Base-by-base conservation (phyloP, 2,113 vertebrate species). In the Phylloscopus trochilus region DNA sequence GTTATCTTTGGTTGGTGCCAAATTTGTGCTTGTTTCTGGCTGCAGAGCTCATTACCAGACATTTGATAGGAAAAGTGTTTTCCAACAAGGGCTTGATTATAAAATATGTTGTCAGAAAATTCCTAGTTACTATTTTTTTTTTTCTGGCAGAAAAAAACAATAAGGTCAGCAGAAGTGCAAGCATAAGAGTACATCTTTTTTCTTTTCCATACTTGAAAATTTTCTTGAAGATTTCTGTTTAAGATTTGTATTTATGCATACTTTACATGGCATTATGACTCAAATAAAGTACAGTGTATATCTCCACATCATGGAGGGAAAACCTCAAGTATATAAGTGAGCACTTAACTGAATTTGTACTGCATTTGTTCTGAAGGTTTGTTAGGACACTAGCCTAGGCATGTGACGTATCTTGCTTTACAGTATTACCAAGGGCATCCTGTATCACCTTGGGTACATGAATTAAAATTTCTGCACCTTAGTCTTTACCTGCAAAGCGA, bases 51-150 rank as follows among this genome's bases (percentile, higher is more conserved):
- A 47, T 41, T 85, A 59, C 47, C 67, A 87, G 49, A 55, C 67
- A 78, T 91, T 94, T 88, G 62, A 70, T 55, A 62, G 18, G n/a
- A 85, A 37, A 89, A 72, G 16, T 37, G 56, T 91, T 95, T 95
- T 87, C 28, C 68, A 90, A 68, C 46, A 67, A 73, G 18, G 19
- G 8, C 72, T 84, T 88, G 21, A 76, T 83, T 81, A 43, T 44
- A 83, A 81, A 90, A 77, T 51, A 17, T 83, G 28, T 56, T 95
- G 66, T 84, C 62, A 94, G 49, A 94, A 91, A 58, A 72, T 66
- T 89, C 13, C 55, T 68, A 67, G 52, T 69, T 82, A 35, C 33
- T 66, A 39, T 39, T 39, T 39, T 44, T 39, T 90, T 93, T 93
- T 86, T 88, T 63, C 55, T 85, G 56, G 51, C 6, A 14, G n/a